Base-by-base conservation (phyloP, 2,888 invertebrate genomes). In the Drosophila buzzatii region DNA sequence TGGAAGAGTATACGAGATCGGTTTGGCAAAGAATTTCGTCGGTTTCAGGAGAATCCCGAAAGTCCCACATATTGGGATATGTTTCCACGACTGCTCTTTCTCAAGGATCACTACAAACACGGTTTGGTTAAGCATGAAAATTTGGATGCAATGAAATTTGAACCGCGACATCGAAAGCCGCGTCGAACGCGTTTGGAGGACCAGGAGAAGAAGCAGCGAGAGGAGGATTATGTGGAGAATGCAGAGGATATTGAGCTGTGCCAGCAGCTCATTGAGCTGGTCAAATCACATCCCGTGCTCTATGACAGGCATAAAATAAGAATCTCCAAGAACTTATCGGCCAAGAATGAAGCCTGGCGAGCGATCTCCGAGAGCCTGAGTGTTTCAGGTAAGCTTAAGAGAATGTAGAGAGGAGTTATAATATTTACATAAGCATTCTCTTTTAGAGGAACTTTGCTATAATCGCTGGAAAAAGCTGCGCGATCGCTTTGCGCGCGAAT, bases 1-100 rank as follows among this genome's bases (percentile, higher is more conserved):
- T 91, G 91, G 91, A 91, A 91, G 55, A 92, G 92, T 44, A 82
- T 91, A 49, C 79, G 92, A 0, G 91, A 91, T 70, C 82, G 91
- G 1, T 91, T 92, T 68, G 92, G 92, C 3, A 92, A 91, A 51
- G 91, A 92, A 42, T 90, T 84, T 18, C 76, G 91, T 0, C 83
- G 91, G 0, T 85, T 90, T 31, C 92, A 91, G 51, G 90, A 90
- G 37, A 77, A 88, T 23, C 82, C 92, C 0, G 78, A 88, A 2
- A 88, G 85, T 3, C 81, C 88, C 8, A 90, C 91, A 10, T 89
- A 86, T 56, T 91, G 91, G 91, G 91, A 92, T 23, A 79, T 92
- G 76, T 91, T 91, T 63, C 92, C 85, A 0, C 90, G 88, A 0
- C 63, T 92, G 39, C 63, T 89, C 16, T 91, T 91, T 37, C 79